These are phyloP conservation scores for Myotis davidii DNA, from an alignment of 2,113 vertebrate species.

Conservation along the genomic window DNA sequence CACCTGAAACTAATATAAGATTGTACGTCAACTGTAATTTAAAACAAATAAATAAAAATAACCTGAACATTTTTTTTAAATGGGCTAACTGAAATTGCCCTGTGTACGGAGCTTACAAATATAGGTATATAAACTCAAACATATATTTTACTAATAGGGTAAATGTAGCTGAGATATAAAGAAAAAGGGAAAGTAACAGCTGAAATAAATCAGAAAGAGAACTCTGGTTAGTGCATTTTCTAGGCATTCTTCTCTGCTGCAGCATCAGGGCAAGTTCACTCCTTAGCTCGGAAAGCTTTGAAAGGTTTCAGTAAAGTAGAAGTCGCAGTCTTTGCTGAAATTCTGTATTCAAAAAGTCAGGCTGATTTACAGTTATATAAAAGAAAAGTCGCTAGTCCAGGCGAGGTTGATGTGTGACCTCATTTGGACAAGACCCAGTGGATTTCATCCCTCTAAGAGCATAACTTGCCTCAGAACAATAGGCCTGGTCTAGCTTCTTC, in stretches of 20 bases:
- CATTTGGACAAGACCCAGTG: not conserved
- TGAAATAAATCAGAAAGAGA: not conserved
- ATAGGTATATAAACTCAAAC: not conserved
- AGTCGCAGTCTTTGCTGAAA: not conserved
- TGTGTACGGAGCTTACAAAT: not conserved
- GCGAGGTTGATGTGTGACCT: not conserved
- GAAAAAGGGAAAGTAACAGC: not conserved
- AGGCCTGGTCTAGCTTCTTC: not conserved
- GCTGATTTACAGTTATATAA: not conserved
- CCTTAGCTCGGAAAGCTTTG: not conserved
- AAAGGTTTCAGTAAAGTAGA: constrained; percentile 5
- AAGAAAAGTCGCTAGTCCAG: not conserved
- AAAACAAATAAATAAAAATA: not conserved
- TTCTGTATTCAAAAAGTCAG: not conserved
- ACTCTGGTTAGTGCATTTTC: not conserved
- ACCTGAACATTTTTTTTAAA: not conserved
- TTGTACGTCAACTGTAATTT: not conserved
- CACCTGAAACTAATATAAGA: not conserved
- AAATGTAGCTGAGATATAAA: not conserved
- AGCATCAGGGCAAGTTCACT: not conserved
- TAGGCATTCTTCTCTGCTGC: not conserved
- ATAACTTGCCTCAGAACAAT: not conserved
- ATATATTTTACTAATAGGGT: not conserved
- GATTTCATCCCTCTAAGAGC: not conserved
- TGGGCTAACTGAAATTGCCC: not conserved